These are phyloP conservation scores for Chaetophractus vellerosus DNA, from an alignment of 2,797 vertebrate genomes.

Conservation along the genomic window DNA sequence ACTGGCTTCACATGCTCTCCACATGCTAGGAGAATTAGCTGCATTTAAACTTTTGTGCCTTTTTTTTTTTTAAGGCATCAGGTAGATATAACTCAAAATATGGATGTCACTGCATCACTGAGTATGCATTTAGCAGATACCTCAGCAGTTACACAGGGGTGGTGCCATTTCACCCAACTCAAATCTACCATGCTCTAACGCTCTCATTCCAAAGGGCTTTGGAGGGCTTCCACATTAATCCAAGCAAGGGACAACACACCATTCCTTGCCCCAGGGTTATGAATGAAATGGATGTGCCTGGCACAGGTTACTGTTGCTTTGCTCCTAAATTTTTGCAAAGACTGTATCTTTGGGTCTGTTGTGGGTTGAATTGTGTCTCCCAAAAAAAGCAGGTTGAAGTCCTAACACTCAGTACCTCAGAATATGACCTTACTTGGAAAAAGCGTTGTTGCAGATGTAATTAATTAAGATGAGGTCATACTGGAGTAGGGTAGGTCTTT, in stretches of 20 bases:
- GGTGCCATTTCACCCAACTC: neutral
- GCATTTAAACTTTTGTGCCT: neutral
- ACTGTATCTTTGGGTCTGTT: neutral
- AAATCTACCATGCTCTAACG: neutral
- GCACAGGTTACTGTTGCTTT: neutral
- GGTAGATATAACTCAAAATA: neutral
- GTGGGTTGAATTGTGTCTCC: no score
- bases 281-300: neutral
- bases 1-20: neutral
- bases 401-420: no score
- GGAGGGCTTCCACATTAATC: neutral
- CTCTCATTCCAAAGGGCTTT: neutral
- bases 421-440: no score
- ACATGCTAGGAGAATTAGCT: neutral
- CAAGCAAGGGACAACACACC: neutral
- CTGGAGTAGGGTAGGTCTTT: no score
- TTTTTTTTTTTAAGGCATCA: neutral
- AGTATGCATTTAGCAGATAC: neutral
- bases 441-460: no score
- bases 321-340: neutral
- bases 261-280: neutral
- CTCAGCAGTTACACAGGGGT: no score
- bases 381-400: no score
- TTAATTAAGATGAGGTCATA: no score
- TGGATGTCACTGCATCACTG: neutral